phyloP scores from a whole-genome alignment of 2,888 invertebrate species.

The Synanthedon myopaeformis region DNA sequence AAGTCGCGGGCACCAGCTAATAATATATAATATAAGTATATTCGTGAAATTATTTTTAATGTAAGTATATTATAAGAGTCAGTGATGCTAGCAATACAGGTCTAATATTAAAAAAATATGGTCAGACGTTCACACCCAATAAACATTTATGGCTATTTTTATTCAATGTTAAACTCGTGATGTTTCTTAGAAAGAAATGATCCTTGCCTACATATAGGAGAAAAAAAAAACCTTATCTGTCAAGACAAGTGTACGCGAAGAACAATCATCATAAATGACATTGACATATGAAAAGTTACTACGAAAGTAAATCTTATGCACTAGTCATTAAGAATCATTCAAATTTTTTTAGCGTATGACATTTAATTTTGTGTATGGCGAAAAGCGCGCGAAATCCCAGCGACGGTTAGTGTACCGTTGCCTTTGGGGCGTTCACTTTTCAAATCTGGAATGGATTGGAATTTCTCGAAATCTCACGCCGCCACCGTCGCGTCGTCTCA shows the following conservation, averaged over 20 bases:
- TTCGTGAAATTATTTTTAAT: no score
- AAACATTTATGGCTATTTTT: no score
- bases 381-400: constrained; percentile 40
- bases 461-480: constrained; percentile 2
- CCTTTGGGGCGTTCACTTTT: constrained; percentile 28
- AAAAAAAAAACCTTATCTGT: constrained; percentile 12
- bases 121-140: no score
- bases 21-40: no score
- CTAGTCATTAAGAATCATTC: neutral
- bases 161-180: neutral
- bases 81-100: no score
- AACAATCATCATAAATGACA: neutral
- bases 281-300: neutral
- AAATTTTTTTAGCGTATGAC: neutral
- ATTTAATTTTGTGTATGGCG: neutral
- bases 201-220: constrained; percentile 7
- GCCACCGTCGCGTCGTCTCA: neutral
- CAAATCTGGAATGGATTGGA: constrained; percentile 36
- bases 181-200: constrained; percentile 6
- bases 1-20: no score
- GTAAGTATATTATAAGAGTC: no score
- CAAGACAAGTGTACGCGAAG: constrained; percentile 8
- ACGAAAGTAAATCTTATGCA: neutral
- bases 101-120: no score
- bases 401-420: constrained; percentile 48